Evolutionary conservation across 2,797 vertebrate species (phyloP).

Genomic region (Leptoclinus maculatus): DNA sequence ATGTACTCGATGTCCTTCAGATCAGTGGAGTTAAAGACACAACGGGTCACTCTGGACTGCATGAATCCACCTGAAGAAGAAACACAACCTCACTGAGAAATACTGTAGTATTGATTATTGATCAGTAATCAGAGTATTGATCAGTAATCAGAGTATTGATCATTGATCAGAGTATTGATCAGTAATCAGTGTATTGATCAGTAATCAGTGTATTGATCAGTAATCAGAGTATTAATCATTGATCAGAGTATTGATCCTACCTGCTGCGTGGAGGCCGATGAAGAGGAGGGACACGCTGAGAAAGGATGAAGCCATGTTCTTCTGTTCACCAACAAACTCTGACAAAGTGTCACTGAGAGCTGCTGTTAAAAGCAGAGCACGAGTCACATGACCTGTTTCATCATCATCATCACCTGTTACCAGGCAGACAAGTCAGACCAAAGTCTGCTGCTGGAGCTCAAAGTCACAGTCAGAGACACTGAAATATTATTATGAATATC

Average conservation of each 20-base stretch:
- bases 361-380: conserved; percentile 40
- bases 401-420: conserved; percentile 67
- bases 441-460: conserved; percentile 13
- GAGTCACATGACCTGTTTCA: conserved; percentile 51
- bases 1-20: conserved; percentile 31
- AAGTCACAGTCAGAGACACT: too few relatives aligned
- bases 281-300: conserved; percentile 30
- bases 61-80: conserved; percentile 34
- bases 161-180: too few relatives aligned
- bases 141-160: background rate
- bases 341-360: conserved; percentile 26
- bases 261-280: conserved; percentile 33
- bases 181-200: too few relatives aligned
- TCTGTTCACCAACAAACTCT: conserved; percentile 11
- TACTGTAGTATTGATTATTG: too few relatives aligned
- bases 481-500: too few relatives aligned
- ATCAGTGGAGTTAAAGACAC: conserved; percentile 52
- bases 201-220: background rate
- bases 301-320: conserved; percentile 40
- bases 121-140: background rate
- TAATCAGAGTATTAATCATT: too few relatives aligned
- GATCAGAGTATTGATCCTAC: conserved; percentile 5
- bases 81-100: background rate
- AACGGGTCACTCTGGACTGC: accelerated
- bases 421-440: conserved; percentile 62